Base-by-base conservation (phyloP, 2,797 vertebrate species). In the Sus cebifrons region DNA sequence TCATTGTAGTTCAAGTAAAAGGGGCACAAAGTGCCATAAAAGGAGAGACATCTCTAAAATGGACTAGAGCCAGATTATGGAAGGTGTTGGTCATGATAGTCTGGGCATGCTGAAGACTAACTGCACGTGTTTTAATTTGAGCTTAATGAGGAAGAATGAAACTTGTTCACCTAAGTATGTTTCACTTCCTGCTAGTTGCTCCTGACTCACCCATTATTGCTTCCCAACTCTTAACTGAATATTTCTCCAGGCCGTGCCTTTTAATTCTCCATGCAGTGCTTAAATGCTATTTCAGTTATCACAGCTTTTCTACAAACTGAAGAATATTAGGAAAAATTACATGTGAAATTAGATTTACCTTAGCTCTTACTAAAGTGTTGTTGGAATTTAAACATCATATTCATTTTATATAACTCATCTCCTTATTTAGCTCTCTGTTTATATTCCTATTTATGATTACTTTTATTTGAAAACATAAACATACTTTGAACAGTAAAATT, bases 401-500 rank as follows among this genome's bases (percentile, higher is more conserved):
- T 79, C 27, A 89, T 32, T 89, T 92, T 71, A 62, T 2, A 91
- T 6, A 89, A 17, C 17, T 77, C 9, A 84, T 82, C n/a, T 77
- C 58, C 84, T 94, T 75, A 81, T 73, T 95, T 89, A 89, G 49
- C 27, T 64, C 25, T 85, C 62, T 49, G 21, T 85, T 74, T 91
- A 36, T 86, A 77, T 86, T 89, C 44, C 32, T 62, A 27, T 74
- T 88, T 91, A 75, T 85, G 32, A 89, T 49, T 92, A 73, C 27
- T 25, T 90, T 82, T 54, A 71, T 77, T 70, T 44, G n/a, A 79
- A 89, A 94, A 62, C 68, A 71, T 93, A 29, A 60, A 89, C 85
- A 67, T 81, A 74, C 64, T 96, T 96, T 87, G 75, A 94, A 94
- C 49, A 81, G 16, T 95, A 70, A 71, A 94, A 92, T 52, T 85